Base-by-base conservation (phyloP, 2,888 invertebrate genomes). In the Colletes collaris region DNA sequence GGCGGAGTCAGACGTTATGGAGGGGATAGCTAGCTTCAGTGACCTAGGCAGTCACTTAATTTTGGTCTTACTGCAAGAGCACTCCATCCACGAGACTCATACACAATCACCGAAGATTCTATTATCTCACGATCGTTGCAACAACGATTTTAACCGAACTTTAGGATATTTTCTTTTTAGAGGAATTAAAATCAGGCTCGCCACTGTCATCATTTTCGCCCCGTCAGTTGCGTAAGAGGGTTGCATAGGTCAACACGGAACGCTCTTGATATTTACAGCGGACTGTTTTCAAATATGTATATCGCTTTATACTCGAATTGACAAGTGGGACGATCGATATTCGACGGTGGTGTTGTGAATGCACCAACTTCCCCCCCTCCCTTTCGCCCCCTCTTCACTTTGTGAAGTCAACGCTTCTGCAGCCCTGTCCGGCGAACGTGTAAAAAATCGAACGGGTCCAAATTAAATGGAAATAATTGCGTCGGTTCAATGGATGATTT, bases 261-360 rank as follows among this genome's bases (percentile, higher is more conserved):
- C 19, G 55, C 44, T 46, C 52, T 35, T 59, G 76, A 77, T 79
- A 75, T 83, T 83, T 78, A 69, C 72, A 56, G 63, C 62, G 37
- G 56, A 55, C 66, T 63, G 74, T 69, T 74, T 76, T 70, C 76
- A 81, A 83, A 83, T 79, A 81, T 82, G 75, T 82, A 82, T 82
- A 83, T 82, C 82, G 76, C 81, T 83, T 87, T 84, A 86, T 86
- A 81, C 86, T 86, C 79, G 86, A 85, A 88, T 86, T 85, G 86
- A 86, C 80, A 88, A 87, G 79, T 86, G 80, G 88, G 83, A 85
- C 86, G 85, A 86, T 87, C 86, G 82, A 87, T 88, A 86, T 86
- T 84, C 76, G 62, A 56, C 65, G 60, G 74, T 13, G 77, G 65
- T 74, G 68, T 70, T 50, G 66, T 40, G 69, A 76, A 72, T 71